These are phyloP conservation scores for Hetaerina americana DNA, from an alignment of 1,140 invertebrate species.

Conservation along the genomic window DNA sequence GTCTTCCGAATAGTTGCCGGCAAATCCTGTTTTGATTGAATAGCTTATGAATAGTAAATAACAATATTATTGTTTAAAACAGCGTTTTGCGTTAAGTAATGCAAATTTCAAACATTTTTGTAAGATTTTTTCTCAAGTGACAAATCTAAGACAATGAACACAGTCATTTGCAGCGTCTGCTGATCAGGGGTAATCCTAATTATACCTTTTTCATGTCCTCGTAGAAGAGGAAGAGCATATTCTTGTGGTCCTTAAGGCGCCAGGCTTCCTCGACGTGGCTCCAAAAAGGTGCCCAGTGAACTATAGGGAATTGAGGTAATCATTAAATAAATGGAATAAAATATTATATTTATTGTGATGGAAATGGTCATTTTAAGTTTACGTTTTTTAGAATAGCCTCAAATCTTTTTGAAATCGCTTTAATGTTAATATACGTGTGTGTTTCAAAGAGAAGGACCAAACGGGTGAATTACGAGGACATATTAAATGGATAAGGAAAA, in stretches of 20 bases:
- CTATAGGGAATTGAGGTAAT: not conserved
- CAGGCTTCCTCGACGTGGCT: conserved; percentile 63
- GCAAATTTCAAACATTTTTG: not conserved
- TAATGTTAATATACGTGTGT: no score
- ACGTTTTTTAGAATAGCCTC: no score
- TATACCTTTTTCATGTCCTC: conserved; percentile 56
- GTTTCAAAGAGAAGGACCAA: no score
- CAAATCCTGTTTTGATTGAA: conserved; percentile 32
- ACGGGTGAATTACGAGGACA: no score
- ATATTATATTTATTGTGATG: no score
- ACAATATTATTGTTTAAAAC: conserved; percentile 20
- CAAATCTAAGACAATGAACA: not conserved
- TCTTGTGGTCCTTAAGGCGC: conserved; percentile 43
- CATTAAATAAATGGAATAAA: not conserved
- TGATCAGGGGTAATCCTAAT: conserved; percentile 5
- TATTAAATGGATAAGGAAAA: no score
- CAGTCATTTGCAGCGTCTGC: not conserved
- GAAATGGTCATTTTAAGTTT: no score
- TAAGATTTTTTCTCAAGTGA: not conserved
- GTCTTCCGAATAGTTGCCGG: conserved; percentile 39
- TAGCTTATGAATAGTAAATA: not conserved
- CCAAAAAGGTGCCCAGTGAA: conserved; percentile 52
- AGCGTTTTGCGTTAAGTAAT: not conserved
- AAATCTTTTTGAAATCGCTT: no score
- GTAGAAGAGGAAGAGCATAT: conserved; percentile 65